These are phyloP conservation scores for Myocastor coypus DNA, from an alignment of 2,113 vertebrate genomes.

Conservation along the genomic window DNA sequence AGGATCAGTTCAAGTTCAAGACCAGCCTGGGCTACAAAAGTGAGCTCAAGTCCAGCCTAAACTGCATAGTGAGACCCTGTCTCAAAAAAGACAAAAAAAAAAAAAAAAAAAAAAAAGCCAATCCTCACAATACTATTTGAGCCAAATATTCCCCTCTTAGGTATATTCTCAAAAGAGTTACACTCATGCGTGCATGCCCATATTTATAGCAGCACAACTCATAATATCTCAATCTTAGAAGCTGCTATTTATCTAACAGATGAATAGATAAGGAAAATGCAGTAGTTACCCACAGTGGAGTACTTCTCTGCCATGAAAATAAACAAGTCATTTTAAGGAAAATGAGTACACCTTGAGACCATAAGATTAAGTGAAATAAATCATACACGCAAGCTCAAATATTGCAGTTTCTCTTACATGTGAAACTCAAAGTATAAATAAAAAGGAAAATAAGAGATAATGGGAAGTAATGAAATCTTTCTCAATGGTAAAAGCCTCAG, in stretches of 20 bases:
- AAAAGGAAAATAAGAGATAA: not conserved
- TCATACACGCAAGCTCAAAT: not conserved
- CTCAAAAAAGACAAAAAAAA: no score
- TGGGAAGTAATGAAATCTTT: not conserved
- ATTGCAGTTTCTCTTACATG: not conserved
- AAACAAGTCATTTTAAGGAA: not conserved
- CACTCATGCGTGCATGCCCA: not conserved
- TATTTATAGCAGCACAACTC: not conserved
- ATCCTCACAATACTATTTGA: not conserved
- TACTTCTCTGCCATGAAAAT: not conserved
- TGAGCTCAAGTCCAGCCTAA: no score
- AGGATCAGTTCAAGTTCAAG: no score
- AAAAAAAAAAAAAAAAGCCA: not conserved
- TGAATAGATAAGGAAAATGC: not conserved
- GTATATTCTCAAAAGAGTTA: not conserved
- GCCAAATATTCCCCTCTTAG: not conserved
- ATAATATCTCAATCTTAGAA: not conserved
- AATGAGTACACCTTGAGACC: not conserved
- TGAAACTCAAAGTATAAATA: not conserved
- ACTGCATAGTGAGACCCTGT: no score
- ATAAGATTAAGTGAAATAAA: not conserved
- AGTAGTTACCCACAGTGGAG: not conserved
- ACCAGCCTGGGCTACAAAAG: no score
- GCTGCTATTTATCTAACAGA: not conserved
- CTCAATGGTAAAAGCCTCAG: conserved; percentile 57